Conservation (phyloP, 1,140 invertebrate species). For the Melitaea cinxia region DNA sequence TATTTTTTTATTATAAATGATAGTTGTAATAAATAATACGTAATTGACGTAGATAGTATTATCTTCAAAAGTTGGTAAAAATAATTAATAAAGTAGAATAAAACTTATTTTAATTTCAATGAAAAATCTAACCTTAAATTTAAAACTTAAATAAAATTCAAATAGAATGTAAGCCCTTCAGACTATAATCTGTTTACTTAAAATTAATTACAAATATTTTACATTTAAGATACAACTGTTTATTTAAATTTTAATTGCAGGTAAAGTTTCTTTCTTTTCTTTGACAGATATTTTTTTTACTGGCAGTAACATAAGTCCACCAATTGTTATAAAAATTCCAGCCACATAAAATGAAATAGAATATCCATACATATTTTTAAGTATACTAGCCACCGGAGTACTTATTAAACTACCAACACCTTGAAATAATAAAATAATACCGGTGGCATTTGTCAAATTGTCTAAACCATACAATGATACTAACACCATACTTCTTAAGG, state of each 20-base stretch:
- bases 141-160: no score
- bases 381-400: conserved; percentile 59
- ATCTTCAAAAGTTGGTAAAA: no score
- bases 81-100: no score
- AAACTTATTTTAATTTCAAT: no score
- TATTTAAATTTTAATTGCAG: no score
- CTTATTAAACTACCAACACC: conserved; percentile 67
- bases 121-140: no score
- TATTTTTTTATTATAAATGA: no score
- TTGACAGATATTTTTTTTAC: conserved; percentile 25
- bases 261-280: conserved; percentile 16
- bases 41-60: no score
- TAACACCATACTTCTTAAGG: conserved; percentile 60
- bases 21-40: no score
- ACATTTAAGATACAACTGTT: neutral
- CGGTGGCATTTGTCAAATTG: conserved; percentile 72
- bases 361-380: conserved; percentile 62
- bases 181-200: neutral
- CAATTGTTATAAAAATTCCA: conserved; percentile 55
- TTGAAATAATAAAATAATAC: conserved; percentile 69
- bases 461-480: conserved; percentile 70
- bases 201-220: neutral
- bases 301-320: conserved; percentile 55
- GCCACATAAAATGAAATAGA: conserved; percentile 60
- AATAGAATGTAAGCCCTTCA: neutral